These are phyloP conservation scores for Triops longicaudatus DNA, from an alignment of 1,140 invertebrate species.

Conservation along the genomic window DNA sequence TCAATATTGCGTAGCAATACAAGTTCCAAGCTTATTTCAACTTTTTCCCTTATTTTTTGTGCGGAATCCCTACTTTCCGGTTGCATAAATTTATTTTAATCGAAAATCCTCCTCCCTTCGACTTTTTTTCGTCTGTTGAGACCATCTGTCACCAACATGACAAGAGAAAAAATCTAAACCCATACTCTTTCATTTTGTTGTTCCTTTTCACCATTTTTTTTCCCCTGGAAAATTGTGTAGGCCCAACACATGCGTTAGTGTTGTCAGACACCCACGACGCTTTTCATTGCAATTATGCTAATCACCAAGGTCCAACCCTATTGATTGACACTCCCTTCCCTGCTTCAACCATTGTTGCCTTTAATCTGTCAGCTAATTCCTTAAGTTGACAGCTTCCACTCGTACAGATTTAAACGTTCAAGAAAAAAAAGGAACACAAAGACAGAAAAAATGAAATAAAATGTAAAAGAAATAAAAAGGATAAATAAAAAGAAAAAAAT, in stretches of 20 bases:
- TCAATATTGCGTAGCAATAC: background rate
- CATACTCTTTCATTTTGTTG: background rate
- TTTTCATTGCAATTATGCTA: conserved; percentile 15
- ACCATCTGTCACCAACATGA: conserved; percentile 7
- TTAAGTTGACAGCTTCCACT: background rate
- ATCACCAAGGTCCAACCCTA: background rate
- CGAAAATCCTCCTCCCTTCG: background rate
- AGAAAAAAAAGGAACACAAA: too few relatives aligned
- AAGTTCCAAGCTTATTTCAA: background rate
- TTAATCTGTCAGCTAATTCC: background rate
- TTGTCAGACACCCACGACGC: conserved; percentile 13
- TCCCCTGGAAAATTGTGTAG: background rate
- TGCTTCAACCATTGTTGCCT: background rate
- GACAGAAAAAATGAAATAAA: too few relatives aligned
- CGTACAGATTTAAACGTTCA: background rate
- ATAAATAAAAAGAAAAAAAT: too few relatives aligned
- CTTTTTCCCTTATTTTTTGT: background rate
- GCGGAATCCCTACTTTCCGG: background rate
- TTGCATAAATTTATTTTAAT: conserved; percentile 13
- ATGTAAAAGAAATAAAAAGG: too few relatives aligned
- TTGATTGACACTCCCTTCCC: conserved; percentile 1
- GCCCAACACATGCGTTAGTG: background rate
- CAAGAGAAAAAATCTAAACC: conserved; percentile 5
- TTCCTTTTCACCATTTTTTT: background rate
- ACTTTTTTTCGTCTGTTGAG: background rate